These are phyloP conservation scores for Leptopilina myrica DNA, from an alignment of 2,888 invertebrate species.

Conservation along the genomic window DNA sequence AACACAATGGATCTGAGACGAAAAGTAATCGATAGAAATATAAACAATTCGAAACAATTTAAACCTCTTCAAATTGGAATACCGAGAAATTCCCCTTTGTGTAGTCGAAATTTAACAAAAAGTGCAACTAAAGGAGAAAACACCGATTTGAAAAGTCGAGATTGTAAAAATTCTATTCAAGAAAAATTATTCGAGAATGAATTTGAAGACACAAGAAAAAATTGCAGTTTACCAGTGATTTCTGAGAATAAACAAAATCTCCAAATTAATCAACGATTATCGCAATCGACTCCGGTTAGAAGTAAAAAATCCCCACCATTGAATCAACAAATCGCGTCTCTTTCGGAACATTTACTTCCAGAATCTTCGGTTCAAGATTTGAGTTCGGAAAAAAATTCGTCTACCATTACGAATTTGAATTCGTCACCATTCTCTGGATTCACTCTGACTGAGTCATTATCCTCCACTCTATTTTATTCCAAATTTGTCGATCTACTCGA, in stretches of 20 bases:
- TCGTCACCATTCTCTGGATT: not conserved
- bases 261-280: not conserved
- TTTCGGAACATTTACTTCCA: not conserved
- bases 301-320: not conserved
- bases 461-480: not conserved
- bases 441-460: not conserved
- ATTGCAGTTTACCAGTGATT: constrained; percentile 5
- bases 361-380: constrained; percentile 23
- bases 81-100: not conserved
- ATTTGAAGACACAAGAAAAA: not conserved
- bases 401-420: not conserved
- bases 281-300: not conserved
- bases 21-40: not conserved
- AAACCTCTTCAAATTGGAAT: not conserved
- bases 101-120: constrained; percentile 19
- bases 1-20: not conserved
- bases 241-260: not conserved
- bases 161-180: constrained; percentile 62
- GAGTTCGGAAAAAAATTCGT: not conserved
- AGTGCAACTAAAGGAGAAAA: not conserved
- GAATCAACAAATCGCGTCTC: not conserved
- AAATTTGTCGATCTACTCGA: not conserved
- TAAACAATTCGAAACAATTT: not conserved
- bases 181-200: constrained; percentile 46
- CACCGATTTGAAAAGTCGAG: constrained; percentile 71